Percentiles rank a stretch among this genome's conserved stretches.
phyloP scores from a whole-genome alignment of 1,140 invertebrate species.

The Apolygus lucorum region DNA sequence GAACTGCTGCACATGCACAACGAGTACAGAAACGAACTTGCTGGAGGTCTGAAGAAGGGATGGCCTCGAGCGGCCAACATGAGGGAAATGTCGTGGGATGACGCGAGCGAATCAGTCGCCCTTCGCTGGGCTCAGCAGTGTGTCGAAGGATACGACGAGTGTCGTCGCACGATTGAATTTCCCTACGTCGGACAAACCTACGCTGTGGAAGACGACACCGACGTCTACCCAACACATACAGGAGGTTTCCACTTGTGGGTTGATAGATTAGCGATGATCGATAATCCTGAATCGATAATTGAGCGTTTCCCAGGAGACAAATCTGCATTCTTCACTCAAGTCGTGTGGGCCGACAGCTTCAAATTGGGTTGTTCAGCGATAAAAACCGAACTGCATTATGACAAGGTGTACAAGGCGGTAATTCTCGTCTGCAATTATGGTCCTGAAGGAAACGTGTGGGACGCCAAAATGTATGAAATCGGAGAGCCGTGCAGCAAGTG shows the following conservation, averaged over 20 bases:
- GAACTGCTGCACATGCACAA: too few relatives aligned
- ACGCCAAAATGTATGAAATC: neutral
- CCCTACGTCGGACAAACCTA: neutral
- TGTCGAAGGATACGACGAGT: neutral
- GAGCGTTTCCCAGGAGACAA: neutral
- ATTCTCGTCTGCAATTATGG: neutral
- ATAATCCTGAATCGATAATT: neutral
- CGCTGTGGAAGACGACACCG: neutral
- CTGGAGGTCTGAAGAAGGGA: neutral
- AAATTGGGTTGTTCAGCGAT: neutral
- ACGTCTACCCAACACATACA: neutral
- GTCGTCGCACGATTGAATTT: neutral
- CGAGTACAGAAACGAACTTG: neutral
- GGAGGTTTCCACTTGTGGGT: too few relatives aligned
- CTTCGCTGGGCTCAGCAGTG: neutral
- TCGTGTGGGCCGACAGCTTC: neutral
- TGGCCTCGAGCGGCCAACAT: neutral
- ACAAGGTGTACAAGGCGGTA: neutral
- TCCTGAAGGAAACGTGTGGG: neutral
- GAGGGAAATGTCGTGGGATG: neutral
- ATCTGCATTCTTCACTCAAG: neutral
- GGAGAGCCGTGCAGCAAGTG: neutral
- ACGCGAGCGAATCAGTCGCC: neutral
- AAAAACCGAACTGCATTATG: neutral
- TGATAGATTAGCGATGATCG: neutral